Base-by-base conservation (phyloP, 2,888 invertebrate species). In the Amphiduros pacificus region DNA sequence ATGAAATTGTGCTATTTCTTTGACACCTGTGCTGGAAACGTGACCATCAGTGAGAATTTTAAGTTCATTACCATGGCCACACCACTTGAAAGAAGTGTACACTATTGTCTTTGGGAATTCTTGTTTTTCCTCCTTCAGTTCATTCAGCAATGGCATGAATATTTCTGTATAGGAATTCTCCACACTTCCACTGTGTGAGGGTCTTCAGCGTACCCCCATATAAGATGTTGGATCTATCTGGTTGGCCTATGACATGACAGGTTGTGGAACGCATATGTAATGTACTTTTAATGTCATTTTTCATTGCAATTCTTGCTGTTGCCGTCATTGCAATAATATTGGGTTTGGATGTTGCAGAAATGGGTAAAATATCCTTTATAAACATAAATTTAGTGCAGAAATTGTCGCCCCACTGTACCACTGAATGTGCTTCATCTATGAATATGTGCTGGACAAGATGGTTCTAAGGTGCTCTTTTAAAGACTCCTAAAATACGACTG, bases 381-480 rank as follows among this genome's bases (percentile, higher is more conserved):
- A 20, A n/a, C 44, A 44, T 20, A 44, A 44, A 44, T 9, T n/a
- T 22, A 20, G 6, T 36, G 6, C 65, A 20, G 44, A 67, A 67
- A 11, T 60, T 59, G 11, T 48, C 31, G 36, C 62, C 60, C 67
- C 59, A 62, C 31, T 54, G 32, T 9, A 55, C 59, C 14, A 56
- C 59, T n/a, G 24, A 28, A 31, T 59, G 62, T 11, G 31, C 58
- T 24, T 62, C 62, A 59, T 62, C 62, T 4, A 62, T 32, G 6
- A 44, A 58, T 17, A 62, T 32, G 14, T 11, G 14, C 2, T 31
- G 28, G 5, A 59, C 54, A 17, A 36, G 20, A 9, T 29, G 24
- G 14, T 48, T 29, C 41, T 40, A 62, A 22, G 5, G 14, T 14
- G 36, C 20, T n/a, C 24, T 49, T 22, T 51, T 3, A n/a, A 62